Base-by-base conservation (phyloP, 2,888 invertebrate genomes). In the Brachyopa scutellaris region DNA sequence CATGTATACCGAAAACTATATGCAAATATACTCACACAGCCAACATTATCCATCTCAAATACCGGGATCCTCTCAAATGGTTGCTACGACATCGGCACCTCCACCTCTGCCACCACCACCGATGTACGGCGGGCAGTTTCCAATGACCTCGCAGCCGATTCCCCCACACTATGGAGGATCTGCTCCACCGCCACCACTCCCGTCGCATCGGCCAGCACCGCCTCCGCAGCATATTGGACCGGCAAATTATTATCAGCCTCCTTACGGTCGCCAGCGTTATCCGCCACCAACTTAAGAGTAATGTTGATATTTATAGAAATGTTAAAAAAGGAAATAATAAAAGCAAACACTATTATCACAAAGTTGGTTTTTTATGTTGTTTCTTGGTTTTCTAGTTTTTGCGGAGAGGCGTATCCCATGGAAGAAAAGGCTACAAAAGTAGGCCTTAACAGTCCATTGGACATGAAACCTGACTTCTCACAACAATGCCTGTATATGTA, bases 1-100 rank as follows among this genome's bases (percentile, higher is more conserved):
- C 85, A 84, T 91, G 62, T 92, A 91, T 82, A 90, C 91, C 0
- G 90, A 91, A 0, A 91, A 92, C 40, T 92, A 91, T 84, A 85
- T 90, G 0, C 89, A 90, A n/a, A 91, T 91, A 11, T 87, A 88
- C 55, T 85, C 91, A 0, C 91, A 91, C 7, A 90, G 67, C 53
- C 66, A 73, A 8, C 84, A 84, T 23, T 85, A 80, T 49, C 70
- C 57, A 31, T 57, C 57, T 59, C 69, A 87, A 79, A 45, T 88
- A 84, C 55, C 87, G 1, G 82, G 82, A 29, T 40, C 66, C 0
- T 42, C 64, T 6, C 73, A 73, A 86, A 59, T 76, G 64, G 11
- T 89, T 1, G 88, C 88, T 2, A 87, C 87, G 64, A 86, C 84
- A 84, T 86, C 73, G 77, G 88, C 69, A 17, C 88, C 86, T 11